A percentile compares a stretch with the other conserved stretches of the same genome.
These are phyloP conservation scores for Epinephelus awoara DNA, from an alignment of 2,797 vertebrate species.

Conservation along the genomic window DNA sequence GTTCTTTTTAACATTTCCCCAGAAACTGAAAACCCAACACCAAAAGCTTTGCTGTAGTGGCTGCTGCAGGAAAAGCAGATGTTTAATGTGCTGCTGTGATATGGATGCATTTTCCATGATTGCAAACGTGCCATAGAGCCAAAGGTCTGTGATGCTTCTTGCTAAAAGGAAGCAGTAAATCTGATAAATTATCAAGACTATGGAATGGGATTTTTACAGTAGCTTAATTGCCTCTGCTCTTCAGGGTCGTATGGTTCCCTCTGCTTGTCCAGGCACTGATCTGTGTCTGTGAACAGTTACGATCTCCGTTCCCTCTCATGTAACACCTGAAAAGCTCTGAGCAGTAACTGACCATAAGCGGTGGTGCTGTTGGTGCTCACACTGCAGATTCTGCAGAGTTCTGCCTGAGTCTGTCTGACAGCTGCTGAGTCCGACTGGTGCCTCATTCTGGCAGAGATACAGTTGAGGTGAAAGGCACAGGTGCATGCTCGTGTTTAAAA, in stretches of 20 bases:
- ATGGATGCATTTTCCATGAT: background rate
- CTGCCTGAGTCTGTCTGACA: background rate
- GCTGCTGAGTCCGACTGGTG: background rate
- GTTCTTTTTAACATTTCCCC: background rate
- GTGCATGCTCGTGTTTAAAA: background rate
- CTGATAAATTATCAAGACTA: too few relatives aligned
- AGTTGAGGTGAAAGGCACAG: background rate
- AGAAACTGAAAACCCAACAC: background rate
- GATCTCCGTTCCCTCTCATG: background rate
- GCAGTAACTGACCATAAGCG: background rate
- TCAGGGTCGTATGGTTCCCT: background rate
- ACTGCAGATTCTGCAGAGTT: background rate
- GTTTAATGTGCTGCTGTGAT: background rate
- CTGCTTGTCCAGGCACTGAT: background rate
- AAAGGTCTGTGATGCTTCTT: too few relatives aligned
- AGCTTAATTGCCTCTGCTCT: background rate
- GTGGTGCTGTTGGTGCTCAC: background rate
- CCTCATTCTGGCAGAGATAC: conserved; percentile 1
- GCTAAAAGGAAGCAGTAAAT: too few relatives aligned
- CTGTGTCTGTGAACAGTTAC: background rate
- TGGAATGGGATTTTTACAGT: too few relatives aligned
- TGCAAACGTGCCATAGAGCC: background rate
- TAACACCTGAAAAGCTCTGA: background rate
- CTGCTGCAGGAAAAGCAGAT: conserved; percentile 6
- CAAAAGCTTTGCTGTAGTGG: background rate